A percentile compares a stretch with the other conserved stretches of the same genome.
These are phyloP conservation scores for Oreohelix idahoensis DNA, from an alignment of 1,140 invertebrate genomes.

Conservation along the genomic window DNA sequence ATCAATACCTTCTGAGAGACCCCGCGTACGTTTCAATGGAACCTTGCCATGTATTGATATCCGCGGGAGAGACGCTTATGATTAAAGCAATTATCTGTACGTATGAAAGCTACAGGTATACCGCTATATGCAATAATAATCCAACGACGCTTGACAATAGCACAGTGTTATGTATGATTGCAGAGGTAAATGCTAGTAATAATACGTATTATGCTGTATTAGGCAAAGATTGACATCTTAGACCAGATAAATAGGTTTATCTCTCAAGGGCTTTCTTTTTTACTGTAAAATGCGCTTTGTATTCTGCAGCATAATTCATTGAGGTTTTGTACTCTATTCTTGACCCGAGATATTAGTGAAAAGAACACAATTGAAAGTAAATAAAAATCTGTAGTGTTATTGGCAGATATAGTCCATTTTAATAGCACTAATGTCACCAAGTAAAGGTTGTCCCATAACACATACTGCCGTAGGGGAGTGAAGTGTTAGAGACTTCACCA, in stretches of 20 bases:
- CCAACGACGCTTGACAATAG: neutral
- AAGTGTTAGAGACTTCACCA: too few species aligned
- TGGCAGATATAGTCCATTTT: too few species aligned
- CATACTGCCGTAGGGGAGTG: too few species aligned
- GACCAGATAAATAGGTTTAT: neutral
- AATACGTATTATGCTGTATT: neutral
- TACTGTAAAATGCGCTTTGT: slow-evolving; percentile 3
- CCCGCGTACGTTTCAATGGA: neutral
- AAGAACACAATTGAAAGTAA: too few species aligned
- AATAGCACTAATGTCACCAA: too few species aligned
- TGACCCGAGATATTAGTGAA: too few species aligned
- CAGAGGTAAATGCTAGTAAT: neutral
- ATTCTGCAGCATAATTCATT: too few species aligned
- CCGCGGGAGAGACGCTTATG: neutral
- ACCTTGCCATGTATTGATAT: neutral
- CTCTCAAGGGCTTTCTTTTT: neutral
- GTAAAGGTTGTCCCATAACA: too few species aligned
- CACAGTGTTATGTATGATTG: neutral
- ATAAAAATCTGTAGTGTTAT: too few species aligned
- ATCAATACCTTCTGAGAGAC: neutral
- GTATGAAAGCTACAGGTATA: neutral
- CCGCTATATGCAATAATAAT: neutral
- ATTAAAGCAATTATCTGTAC: neutral
- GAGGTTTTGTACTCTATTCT: too few species aligned
- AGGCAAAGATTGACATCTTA: slow-evolving; percentile 8